Conservation (phyloP, 2,113 vertebrate genomes). For the Phrynosoma blainvillii region DNA sequence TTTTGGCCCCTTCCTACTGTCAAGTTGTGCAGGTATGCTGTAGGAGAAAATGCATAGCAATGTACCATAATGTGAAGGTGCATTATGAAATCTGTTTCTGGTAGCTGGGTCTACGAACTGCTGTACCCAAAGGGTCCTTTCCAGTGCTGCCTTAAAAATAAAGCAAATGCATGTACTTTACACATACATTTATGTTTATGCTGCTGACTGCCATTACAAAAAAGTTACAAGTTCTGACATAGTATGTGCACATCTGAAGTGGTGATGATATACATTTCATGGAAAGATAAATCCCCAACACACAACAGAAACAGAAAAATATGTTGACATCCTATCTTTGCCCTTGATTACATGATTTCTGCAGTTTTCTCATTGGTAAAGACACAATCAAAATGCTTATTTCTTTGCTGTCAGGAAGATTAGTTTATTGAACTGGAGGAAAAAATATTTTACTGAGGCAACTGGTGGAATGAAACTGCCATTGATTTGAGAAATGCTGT, state of each 20-base stretch:
- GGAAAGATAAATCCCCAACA: background rate
- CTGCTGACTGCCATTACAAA: background rate
- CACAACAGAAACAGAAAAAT: background rate
- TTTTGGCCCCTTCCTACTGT: too few relatives aligned
- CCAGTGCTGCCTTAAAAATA: background rate
- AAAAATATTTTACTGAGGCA: background rate
- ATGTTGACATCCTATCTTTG: background rate
- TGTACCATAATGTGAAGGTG: background rate
- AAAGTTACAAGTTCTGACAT: background rate
- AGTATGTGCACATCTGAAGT: background rate
- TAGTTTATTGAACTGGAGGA: constrained; percentile 29
- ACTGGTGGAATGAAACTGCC: background rate
- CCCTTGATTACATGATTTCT: constrained; percentile 12
- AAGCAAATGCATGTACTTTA: background rate
- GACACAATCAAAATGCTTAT: constrained; percentile 23
- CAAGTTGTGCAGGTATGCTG: too few relatives aligned
- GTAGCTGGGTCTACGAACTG: background rate
- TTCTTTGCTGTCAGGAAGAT: constrained; percentile 33
- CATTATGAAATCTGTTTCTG: background rate
- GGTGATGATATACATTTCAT: background rate
- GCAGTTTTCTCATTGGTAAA: constrained; percentile 18
- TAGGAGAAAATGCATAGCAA: background rate
- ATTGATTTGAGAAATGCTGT: background rate
- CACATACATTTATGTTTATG: background rate
- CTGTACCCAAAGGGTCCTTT: background rate